A percentile compares a stretch with the other conserved stretches of the same genome.
Conservation (phyloP, 1,140 invertebrate species). For the Bombus sylvicola region DNA sequence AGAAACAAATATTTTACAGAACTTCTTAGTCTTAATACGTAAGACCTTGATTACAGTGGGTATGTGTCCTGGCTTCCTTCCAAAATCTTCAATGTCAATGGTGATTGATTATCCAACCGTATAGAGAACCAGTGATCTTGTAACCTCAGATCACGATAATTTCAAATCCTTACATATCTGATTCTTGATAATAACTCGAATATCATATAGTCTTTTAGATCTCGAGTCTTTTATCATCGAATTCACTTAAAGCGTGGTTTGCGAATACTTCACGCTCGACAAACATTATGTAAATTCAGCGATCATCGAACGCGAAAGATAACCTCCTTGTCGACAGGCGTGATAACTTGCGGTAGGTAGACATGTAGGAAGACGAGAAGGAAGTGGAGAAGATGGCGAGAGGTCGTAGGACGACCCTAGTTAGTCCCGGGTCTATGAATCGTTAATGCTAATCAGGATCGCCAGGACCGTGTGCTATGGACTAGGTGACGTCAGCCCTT, state of each 20-base stretch:
- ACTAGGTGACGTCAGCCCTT: constrained; percentile 75
- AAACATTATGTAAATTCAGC: constrained; percentile 76
- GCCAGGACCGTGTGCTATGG: constrained; percentile 67
- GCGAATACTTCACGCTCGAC: constrained; percentile 17
- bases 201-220: background rate
- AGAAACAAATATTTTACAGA: no score
- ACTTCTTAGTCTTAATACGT: no score
- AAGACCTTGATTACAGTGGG: no score
- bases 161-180: background rate
- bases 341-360: constrained; percentile 64
- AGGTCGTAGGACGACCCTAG: constrained; percentile 76
- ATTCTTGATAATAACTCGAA: no score
- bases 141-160: background rate
- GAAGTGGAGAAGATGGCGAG: constrained; percentile 66
- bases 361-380: constrained; percentile 55
- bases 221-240: background rate
- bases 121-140: no score
- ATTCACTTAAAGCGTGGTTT: background rate
- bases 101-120: no score
- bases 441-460: constrained; percentile 80
- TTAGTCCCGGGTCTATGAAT: constrained; percentile 78
- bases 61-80: no score
- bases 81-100: no score
- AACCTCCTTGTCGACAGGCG: constrained; percentile 68
- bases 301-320: constrained; percentile 76